Evolutionary conservation across 2,888 invertebrate genomes (phyloP).

Genomic region (Pollenia angustigena): DNA sequence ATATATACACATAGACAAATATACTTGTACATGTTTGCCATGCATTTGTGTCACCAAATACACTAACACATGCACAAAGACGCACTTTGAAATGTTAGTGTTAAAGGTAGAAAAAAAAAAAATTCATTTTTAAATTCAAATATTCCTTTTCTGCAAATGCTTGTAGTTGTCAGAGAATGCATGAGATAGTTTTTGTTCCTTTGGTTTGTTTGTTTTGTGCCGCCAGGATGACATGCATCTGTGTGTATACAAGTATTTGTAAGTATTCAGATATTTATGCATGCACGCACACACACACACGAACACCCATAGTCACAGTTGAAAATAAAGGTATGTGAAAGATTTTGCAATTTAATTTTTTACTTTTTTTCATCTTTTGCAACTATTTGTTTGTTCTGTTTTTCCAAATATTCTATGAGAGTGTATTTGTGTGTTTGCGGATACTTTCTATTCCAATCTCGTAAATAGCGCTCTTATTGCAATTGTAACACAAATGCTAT

Average conservation of each 20-base stretch:
- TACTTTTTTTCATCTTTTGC: background rate
- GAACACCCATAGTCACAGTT: background rate
- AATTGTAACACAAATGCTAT: background rate
- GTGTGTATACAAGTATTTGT: background rate
- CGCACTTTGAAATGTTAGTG: conserved; percentile 20
- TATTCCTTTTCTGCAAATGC: conserved; percentile 48
- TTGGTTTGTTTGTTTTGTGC: conserved; percentile 44
- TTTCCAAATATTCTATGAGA: background rate
- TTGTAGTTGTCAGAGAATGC: conserved; percentile 7
- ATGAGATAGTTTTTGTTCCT: conserved; percentile 24
- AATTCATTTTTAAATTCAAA: conserved; percentile 37
- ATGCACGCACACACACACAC: conserved; percentile 4
- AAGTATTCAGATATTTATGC: conserved; percentile 14
- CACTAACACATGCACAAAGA: conserved; percentile 4
- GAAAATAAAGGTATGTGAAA: conserved; percentile 11
- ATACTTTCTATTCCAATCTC: conserved; percentile 39
- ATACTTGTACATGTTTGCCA: background rate
- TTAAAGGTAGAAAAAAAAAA: conserved; percentile 33
- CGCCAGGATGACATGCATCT: conserved; percentile 31
- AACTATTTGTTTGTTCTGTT: background rate
- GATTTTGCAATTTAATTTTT: conserved; percentile 45
- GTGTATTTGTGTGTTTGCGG: conserved; percentile 6
- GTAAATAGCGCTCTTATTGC: conserved; percentile 22
- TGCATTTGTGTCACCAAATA: conserved; percentile 51
- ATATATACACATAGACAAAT: conserved; percentile 17